Evolutionary conservation across 2,888 invertebrate genomes (phyloP), one percentile per base, ranked within the genome.

Genomic region (Drosophila anomelani): DNA sequence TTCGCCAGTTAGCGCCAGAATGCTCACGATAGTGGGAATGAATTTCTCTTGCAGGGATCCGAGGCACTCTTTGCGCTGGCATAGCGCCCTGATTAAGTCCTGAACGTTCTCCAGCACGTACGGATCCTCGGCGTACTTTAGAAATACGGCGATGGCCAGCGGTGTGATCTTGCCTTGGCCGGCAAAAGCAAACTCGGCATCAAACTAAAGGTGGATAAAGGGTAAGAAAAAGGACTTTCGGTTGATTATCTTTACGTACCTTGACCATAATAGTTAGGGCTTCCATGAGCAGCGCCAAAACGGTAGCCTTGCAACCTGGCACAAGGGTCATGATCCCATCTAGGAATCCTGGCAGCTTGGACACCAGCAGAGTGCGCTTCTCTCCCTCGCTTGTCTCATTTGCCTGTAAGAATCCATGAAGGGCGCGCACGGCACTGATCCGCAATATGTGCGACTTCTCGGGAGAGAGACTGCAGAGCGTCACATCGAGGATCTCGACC

Each of bases 91-190:
- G 41, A 96, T 94, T 60, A 96, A 93, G 68, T 95, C 95, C 83
- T 95, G 94, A 7, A 95, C 94, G 46, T 95, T 92, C 66, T 93
- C 93, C 15, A 95, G 92, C 55, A 96, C 93, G 46, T 94, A 94
- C 0, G 95, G 95, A 91, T 96, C 95, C 62, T 93, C 93, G 6
- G 93, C 94, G 85, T 94, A 95, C 88, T 95, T 95, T 0, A 96
- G 92, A 85, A 96, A 95, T 2, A 95, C 94, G 6, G 95, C 95
- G 71, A 96, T 94, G 6, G 94, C 94, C 36, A 96, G 88, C 0
- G 96, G 95, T 36, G 94, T 94, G 20, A 96, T 93, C 91, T 95
- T 95, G 32, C 91, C 91, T 80, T 95, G 95, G 15, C 94, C 93
- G 10, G 94, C 93, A 15, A 94, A 94, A 3, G 95, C 95, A 82